These are phyloP conservation scores for Etheostoma nigrum DNA, from an alignment of 2,797 vertebrate genomes.

Conservation along the genomic window DNA sequence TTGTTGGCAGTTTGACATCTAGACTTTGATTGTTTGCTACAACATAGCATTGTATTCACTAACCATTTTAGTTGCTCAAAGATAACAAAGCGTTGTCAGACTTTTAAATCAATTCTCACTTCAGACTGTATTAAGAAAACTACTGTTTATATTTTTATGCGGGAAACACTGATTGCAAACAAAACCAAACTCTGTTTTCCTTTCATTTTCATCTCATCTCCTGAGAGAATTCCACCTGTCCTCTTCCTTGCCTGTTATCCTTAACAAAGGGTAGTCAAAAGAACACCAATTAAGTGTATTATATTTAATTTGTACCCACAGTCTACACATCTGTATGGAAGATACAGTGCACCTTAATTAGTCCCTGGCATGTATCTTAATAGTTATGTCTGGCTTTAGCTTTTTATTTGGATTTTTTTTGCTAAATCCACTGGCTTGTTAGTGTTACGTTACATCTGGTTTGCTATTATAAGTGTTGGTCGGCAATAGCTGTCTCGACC, in stretches of 20 bases:
- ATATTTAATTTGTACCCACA: background rate
- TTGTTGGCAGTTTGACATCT: background rate
- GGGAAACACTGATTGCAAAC: constrained; percentile 34
- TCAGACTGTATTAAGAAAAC: background rate
- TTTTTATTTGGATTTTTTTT: background rate
- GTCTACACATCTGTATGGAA: background rate
- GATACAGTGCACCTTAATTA: background rate
- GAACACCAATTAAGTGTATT: background rate
- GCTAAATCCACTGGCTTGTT: background rate
- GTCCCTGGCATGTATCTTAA: background rate
- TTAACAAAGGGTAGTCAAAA: background rate
- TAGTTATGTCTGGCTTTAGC: background rate
- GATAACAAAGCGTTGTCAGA: background rate
- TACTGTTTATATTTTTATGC: background rate
- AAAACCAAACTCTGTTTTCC: constrained; percentile 7
- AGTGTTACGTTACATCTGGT: background rate
- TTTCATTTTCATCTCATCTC: constrained; percentile 12
- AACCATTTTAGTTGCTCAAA: background rate
- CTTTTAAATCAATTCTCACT: background rate
- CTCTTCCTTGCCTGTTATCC: constrained; percentile 19
- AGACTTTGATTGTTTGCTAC: background rate
- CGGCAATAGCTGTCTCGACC: background rate
- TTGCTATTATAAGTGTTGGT: constrained; percentile 17
- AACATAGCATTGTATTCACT: background rate
- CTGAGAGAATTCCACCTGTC: constrained; percentile 16